phyloP scores from a whole-genome alignment of 2,113 vertebrate genomes.

The Rhinopomastus cyanomelas region DNA sequence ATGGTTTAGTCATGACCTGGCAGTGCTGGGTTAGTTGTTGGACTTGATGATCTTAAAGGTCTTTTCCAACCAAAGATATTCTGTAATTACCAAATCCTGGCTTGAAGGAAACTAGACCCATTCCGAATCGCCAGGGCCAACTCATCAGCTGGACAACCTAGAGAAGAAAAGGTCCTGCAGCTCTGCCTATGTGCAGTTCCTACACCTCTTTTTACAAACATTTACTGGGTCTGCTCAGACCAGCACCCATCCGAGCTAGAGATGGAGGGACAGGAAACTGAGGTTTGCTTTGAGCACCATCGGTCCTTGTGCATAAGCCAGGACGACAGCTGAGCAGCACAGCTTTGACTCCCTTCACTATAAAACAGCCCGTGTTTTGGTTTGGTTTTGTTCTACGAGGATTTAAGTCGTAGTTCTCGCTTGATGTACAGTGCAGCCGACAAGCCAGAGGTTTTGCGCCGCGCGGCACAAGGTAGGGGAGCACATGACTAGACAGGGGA shows the following conservation, averaged over 20 bases:
- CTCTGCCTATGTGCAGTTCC: neutral
- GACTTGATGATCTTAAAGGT: no score
- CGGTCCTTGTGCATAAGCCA: neutral
- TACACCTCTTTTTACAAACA: neutral
- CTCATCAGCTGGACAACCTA: neutral
- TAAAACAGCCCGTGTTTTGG: neutral
- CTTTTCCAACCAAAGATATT: no score
- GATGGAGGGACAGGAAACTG: neutral
- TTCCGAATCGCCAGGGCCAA: neutral
- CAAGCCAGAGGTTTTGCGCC: neutral
- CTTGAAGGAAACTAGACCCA: neutral
- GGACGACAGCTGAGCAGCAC: neutral
- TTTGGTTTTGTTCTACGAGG: neutral
- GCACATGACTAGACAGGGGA: constrained; percentile 26
- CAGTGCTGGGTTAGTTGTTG: no score
- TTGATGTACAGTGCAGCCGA: neutral
- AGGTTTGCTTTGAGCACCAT: neutral
- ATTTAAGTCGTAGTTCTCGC: neutral
- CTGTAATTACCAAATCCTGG: neutral
- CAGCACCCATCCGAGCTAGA: neutral
- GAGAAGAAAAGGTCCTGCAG: neutral
- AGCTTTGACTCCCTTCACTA: neutral
- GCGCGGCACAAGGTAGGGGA: neutral
- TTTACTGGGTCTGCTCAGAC: neutral
- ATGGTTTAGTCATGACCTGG: no score